phyloP scores from a whole-genome alignment of 2,113 vertebrate species.

The Sinocyclocheilus grahami region DNA sequence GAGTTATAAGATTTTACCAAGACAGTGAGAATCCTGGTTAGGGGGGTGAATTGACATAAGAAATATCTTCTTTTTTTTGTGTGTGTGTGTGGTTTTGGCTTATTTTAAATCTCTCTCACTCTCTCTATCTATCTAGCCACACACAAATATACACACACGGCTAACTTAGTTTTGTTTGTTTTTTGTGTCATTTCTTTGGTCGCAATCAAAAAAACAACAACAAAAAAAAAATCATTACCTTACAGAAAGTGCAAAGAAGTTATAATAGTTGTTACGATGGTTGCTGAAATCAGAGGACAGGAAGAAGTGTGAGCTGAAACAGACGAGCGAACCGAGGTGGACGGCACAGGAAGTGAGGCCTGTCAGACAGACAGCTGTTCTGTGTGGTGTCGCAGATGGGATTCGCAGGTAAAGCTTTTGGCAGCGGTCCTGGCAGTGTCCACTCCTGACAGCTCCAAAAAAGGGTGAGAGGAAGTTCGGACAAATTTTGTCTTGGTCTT shows the following conservation, averaged over 20 bases:
- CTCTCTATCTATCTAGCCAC: no score
- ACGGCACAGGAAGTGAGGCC: constrained; percentile 21
- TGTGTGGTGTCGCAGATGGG: constrained; percentile 4
- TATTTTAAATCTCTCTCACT: neutral
- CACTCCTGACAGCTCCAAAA: neutral
- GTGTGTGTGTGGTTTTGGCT: neutral
- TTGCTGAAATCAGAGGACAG: neutral
- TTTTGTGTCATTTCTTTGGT: neutral
- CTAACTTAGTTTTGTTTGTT: neutral
- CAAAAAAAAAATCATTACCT: neutral
- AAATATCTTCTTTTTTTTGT: neutral
- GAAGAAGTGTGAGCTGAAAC: neutral
- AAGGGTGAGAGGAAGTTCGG: neutral
- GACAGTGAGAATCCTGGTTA: no score
- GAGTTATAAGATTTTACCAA: neutral
- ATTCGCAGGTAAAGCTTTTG: constrained; percentile 17
- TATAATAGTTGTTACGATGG: neutral
- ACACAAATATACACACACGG: neutral
- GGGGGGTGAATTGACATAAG: no score
- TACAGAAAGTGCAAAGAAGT: neutral
- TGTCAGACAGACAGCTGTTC: constrained; percentile 30
- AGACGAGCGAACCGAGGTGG: neutral
- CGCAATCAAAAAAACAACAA: neutral
- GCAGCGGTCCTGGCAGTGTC: neutral
- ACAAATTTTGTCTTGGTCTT: constrained; percentile 27